These are phyloP conservation scores for Holocentrus rufus DNA, from an alignment of 2,797 vertebrate genomes.

Conservation along the genomic window DNA sequence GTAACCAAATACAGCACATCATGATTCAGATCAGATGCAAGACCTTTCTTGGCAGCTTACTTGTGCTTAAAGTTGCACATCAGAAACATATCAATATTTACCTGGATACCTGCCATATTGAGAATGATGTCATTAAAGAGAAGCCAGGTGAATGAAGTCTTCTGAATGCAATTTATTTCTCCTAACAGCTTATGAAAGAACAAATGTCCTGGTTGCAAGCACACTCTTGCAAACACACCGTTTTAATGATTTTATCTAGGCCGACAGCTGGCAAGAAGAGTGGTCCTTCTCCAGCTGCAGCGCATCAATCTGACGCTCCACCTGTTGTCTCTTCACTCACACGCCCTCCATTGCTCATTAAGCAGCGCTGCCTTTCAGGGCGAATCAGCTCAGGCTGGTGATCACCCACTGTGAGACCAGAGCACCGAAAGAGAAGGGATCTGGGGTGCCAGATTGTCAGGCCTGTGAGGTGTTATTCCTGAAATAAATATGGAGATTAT, in stretches of 20 bases:
- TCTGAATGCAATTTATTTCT: slow-evolving; percentile 45
- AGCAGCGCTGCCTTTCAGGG: slow-evolving; percentile 74
- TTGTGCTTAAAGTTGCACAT: slow-evolving; percentile 66
- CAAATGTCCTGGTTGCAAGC: slow-evolving; percentile 31
- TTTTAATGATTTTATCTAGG: slow-evolving; percentile 68
- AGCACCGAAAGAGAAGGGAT: slow-evolving; percentile 60
- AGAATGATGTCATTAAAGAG: slow-evolving; percentile 57
- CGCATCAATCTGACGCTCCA: slow-evolving; percentile 76
- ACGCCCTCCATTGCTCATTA: slow-evolving; percentile 75
- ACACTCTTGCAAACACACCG: slow-evolving; percentile 53
- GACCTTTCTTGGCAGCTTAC: slow-evolving; percentile 63
- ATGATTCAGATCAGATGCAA: slow-evolving; percentile 68
- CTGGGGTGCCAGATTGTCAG: slow-evolving; percentile 73
- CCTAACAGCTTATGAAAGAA: slow-evolving; percentile 40
- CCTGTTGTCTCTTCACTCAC: slow-evolving; percentile 79
- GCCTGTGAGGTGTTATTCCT: slow-evolving; percentile 78
- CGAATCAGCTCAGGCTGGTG: slow-evolving; percentile 77
- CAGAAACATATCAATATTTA: slow-evolving; percentile 73
- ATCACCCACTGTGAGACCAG: slow-evolving; percentile 76
- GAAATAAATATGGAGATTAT: slow-evolving; percentile 82
- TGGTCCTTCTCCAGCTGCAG: slow-evolving; percentile 75
- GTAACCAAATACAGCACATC: slow-evolving; percentile 69
- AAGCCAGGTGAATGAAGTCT: slow-evolving; percentile 57
- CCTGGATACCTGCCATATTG: slow-evolving; percentile 62
- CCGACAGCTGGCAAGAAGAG: slow-evolving; percentile 77